phyloP scores from a whole-genome alignment of 1,140 invertebrate genomes.

The Neoseiulus cucumeris region DNA sequence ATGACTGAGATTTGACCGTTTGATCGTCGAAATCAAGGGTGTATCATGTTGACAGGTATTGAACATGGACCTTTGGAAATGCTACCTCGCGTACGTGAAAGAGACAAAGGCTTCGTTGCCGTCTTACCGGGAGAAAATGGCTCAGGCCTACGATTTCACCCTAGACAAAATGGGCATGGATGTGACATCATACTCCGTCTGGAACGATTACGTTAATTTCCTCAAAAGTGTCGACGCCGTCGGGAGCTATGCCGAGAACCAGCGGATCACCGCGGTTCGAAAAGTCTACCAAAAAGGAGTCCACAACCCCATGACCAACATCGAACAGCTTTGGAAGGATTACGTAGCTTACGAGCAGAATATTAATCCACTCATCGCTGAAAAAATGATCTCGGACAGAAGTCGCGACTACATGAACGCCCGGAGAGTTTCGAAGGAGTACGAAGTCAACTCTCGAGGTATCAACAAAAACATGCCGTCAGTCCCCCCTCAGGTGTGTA shows the following conservation, averaged over 20 bases:
- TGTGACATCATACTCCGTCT: conserved; percentile 80
- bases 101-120: conserved; percentile 82
- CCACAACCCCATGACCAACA: conserved; percentile 89
- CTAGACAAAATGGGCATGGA: conserved; percentile 97
- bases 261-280: conserved; percentile 89
- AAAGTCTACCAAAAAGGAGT: conserved; percentile 51
- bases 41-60: conserved; percentile 31
- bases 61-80: conserved; percentile 95
- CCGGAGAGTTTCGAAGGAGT: conserved; percentile 79
- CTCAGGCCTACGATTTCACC: conserved; percentile 97
- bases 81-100: conserved; percentile 92
- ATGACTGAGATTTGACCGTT: no score
- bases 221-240: conserved; percentile 91
- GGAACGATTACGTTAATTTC: conserved; percentile 95
- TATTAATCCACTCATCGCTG: conserved; percentile 90
- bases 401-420: conserved; percentile 95
- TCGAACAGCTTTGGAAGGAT: conserved; percentile 95
- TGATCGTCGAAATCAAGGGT: no score
- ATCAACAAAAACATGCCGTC: conserved; percentile 83
- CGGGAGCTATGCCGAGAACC: conserved; percentile 96
- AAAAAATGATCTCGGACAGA: conserved; percentile 73
- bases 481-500: conserved; percentile 48
- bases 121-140: conserved; percentile 96
- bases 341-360: conserved; percentile 59
- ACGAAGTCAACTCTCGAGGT: conserved; percentile 81